Evolutionary conservation across 2,888 invertebrate genomes (phyloP), one percentile per base, ranked within the genome.

Genomic region (Osmoderma eremita): DNA sequence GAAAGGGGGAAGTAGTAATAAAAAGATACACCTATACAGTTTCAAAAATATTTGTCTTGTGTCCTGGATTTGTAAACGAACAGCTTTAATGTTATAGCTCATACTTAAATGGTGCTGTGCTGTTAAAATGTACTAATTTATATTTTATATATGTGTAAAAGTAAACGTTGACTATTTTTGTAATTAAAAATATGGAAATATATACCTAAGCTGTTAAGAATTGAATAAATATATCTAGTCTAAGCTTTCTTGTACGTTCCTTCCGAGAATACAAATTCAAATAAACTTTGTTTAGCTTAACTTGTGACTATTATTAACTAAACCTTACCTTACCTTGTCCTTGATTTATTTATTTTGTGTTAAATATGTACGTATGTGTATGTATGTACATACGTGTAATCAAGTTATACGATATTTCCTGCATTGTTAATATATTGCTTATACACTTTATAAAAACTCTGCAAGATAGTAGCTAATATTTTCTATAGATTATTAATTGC

Each of bases 191-290:
- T 13, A 15, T 24, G 41, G 42, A n/a, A 56, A 13, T 12, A 63
- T 63, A 50, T 50, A 36, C 41, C 18, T 8, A 49, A 38, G 24
- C 18, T 45, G n/a, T 36, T 49, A 49, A 39, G 50, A 50, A 56
- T 12, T 53, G 13, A 6, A 36, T 62, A 62, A 22, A 61, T 61
- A 48, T 10, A 13, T 50, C 63, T 63, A 63, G 51, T 63, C 50
- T 62, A 63, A 63, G 63, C 63, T 17, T 63, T 30, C 30, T 63
- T 50, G 13, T 63, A 56, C 42, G 50, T 63, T 63, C 50, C 63
- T 63, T 63, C 22, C 18, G 13, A n/a, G 18, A 36, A 15, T 50
- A 17, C 20, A 38, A 39, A 49, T 63, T 36, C 10, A 45, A 63
- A 63, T 63, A 63, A 49, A 63, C 24, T 63, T 63, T 30, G 39